Base-by-base conservation (phyloP, 2,113 vertebrate genomes). In the Paramormyrops kingsleyae region DNA sequence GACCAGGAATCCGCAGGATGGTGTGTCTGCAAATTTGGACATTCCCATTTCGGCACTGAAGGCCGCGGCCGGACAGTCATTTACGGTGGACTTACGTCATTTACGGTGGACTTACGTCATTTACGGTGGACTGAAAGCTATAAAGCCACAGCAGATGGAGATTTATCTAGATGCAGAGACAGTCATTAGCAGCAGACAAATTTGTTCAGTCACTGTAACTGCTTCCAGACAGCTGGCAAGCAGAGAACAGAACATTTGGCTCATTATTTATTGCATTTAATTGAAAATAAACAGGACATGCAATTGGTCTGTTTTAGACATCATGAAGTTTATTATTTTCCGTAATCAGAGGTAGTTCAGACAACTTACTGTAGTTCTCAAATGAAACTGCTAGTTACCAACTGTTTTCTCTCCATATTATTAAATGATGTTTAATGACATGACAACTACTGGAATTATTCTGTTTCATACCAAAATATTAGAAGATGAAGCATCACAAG, bases 251-350 rank as follows among this genome's bases (percentile, higher is more conserved):
- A 27, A 59, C 35, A 87, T 42, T 83, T 77, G 24, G 88, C 21
- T 88, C 42, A 31, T 47, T 50, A 50, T 70, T 88, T 77, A 39
- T 27, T 46, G n/a, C 17, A 89, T 35, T 15, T 46, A 84, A 35
- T 52, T 83, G 74, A 19, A 89, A 21, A 89, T 15, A 39, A 89
- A 89, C n/a, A 88, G 59, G 50, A 31, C 49, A 42, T 42, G 27
- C 19, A 44, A 56, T 44, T 17, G 35, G 52, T 85, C 80, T 59
- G 3, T 50, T 42, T 27, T 89, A 80, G 44, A 80, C n/a, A 80
- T 47, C 46, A 39, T 39, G 31, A 80, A 52, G 66, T 62, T 27
- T 52, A 13, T n/a, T 83, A 59, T 85, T 89, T 89, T 31, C 52
- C 5, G 19, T 85, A 83, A 89, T 83, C 80, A 80, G 70, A 80